Evolutionary conservation across 2,113 vertebrate species (phyloP).

Genomic region (Corydoras sp.): DNA sequence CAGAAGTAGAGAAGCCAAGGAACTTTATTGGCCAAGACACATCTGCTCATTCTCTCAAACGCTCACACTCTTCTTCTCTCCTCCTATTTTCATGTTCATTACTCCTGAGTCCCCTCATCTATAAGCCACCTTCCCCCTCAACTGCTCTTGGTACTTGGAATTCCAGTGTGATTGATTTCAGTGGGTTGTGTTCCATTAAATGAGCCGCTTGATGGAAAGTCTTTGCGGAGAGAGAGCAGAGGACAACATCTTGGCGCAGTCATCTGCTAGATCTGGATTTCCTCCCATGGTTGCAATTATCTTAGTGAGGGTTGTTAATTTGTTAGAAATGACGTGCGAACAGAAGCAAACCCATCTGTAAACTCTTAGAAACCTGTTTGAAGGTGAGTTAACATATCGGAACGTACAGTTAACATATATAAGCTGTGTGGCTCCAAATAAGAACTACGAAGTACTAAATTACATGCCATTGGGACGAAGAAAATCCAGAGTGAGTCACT

Average conservation of each 20-base stretch:
- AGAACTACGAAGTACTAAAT: neutral
- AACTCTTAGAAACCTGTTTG: neutral
- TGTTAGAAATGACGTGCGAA: neutral
- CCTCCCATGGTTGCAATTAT: neutral
- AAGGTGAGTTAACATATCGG: neutral
- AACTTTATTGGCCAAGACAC: constrained; percentile 34
- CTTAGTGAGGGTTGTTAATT: neutral
- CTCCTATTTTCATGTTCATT: constrained; percentile 30
- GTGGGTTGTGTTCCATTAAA: constrained; percentile 39
- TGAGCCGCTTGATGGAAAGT: constrained; percentile 23
- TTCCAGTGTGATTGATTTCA: constrained; percentile 39
- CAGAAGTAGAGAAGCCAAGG: constrained; percentile 41
- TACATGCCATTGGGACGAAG: constrained; percentile 24
- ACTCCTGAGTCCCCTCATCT: constrained; percentile 9
- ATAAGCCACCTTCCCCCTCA: constrained; percentile 24
- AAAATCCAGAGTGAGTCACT: constrained; percentile 33
- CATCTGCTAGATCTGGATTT: constrained; percentile 4
- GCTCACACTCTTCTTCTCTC: constrained; percentile 8
- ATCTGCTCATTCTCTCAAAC: constrained; percentile 34
- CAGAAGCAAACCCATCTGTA: neutral
- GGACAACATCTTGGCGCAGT: constrained; percentile 4
- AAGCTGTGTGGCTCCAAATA: neutral
- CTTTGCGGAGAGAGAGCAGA: constrained; percentile 20
- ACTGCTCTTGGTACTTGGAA: constrained; percentile 9
- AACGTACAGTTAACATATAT: neutral